Evolutionary conservation across 2,888 invertebrate genomes (phyloP), one percentile per base, ranked within the genome.

Genomic region (Rhodophaea formosa): DNA sequence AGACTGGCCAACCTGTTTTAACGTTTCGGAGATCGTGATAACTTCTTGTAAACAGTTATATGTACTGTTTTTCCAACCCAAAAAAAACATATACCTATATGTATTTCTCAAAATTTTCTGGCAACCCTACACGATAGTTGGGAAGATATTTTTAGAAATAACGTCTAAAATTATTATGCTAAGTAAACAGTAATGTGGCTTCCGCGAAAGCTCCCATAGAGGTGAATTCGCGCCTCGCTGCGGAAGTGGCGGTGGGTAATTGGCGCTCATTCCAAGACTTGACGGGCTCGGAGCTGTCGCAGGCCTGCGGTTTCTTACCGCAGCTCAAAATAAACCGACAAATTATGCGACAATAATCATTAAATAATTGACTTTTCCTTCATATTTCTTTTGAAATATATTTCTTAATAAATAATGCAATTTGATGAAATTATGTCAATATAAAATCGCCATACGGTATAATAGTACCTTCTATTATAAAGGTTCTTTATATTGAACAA

Each of bases 221-320:
- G 71, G 70, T 69, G 72, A 76, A 74, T 76, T 86, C 81, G 72
- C 89, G 81, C 87, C 84, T 86, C 73, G 62, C 71, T 60, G 75
- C 82, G 88, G 89, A 88, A 85, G 88, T 62, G 88, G 89, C 84
- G 60, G 62, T 57, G 74, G 73, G 55, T 79, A 86, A 88, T 84
- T 82, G 81, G 65, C 59, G 72, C 67, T 49, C 56, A 67, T 67
- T 71, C 71, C 67, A 71, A 66, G 68, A 73, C 71, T 69, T 59
- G 71, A 77, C 79, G 70, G 67, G 54, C 64, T 75, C 73, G 68
- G 70, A 73, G 69, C 64, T 67, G 58, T 65, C 62, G 65, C 68
- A 62, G 63, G 60, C 35, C 64, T 75, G 79, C 66, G 80, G 80
- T 76, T 72, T 69, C 56, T 63, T 47, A 67, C 74, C 74, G 59